Conservation (phyloP, 35 echinoderm and acorn worm genomes). For the Patiria miniata region DNA sequence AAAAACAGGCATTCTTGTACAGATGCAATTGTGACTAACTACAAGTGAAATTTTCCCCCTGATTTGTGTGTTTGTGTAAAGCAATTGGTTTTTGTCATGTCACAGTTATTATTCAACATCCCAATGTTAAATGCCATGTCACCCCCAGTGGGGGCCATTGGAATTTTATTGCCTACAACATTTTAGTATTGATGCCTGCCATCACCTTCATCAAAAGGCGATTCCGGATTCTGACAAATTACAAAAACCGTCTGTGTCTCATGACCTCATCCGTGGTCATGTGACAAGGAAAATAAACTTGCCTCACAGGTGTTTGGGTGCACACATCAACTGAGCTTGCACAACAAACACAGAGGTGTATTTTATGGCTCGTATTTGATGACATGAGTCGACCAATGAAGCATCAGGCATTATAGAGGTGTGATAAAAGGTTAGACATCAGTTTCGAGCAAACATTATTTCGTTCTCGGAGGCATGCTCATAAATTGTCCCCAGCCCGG, state of each 20-base stretch:
- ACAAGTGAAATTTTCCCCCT: no score
- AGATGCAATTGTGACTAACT: no score
- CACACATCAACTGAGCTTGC: conserved; percentile 4
- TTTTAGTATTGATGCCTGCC: conserved; percentile 22
- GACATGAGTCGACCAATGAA: neutral
- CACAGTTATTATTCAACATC: conserved; percentile 12
- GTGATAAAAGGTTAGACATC: conserved; percentile 17
- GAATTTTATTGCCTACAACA: conserved; percentile 28
- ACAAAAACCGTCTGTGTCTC: neutral
- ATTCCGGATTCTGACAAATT: conserved; percentile 12
- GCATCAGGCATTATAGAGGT: neutral
- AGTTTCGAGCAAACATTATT: neutral
- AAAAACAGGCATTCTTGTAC: no score
- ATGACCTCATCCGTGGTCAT: conserved; percentile 12
- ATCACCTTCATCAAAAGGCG: conserved; percentile 13
- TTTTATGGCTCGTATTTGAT: neutral
- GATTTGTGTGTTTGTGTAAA: no score
- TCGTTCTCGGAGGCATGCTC: neutral
- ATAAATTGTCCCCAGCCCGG: neutral
- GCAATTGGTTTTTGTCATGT: conserved; percentile 1
- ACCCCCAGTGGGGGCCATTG: conserved; percentile 25
- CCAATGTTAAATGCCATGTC: neutral
- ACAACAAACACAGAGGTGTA: conserved; percentile 9
- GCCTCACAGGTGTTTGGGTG: conserved; percentile 3
- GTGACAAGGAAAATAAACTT: conserved; percentile 23